These are phyloP conservation scores for Atlantisia rogersi DNA, from an alignment of 2,113 vertebrate species.

Conservation along the genomic window DNA sequence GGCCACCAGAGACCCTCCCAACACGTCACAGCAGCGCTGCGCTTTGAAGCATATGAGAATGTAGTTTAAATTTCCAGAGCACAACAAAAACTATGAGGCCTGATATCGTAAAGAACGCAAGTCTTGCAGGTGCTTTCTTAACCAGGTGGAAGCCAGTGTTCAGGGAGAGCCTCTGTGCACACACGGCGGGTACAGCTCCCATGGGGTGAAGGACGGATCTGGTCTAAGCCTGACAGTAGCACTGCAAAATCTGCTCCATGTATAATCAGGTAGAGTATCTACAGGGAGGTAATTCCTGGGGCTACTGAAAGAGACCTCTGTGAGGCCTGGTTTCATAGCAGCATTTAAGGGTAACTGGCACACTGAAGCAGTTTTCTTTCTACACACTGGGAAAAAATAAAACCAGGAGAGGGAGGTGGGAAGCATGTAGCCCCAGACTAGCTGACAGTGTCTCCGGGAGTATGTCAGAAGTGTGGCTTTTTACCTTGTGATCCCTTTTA, in stretches of 20 bases:
- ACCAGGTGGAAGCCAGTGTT: background rate
- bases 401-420: background rate
- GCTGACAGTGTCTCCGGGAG: background rate
- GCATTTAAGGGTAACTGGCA: slow-evolving; percentile 27
- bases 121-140: background rate
- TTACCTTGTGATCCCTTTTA: slow-evolving; percentile 37
- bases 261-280: background rate
- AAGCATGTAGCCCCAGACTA: background rate
- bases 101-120: background rate
- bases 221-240: background rate
- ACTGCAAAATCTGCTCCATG: background rate
- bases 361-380: slow-evolving; percentile 34
- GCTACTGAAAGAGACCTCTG: background rate
- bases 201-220: background rate
- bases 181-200: background rate
- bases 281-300: background rate
- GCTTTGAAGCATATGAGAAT: background rate
- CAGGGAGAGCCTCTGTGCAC: background rate
- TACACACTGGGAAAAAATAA: background rate
- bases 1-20: background rate
- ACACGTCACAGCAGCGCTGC: background rate
- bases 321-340: slow-evolving; percentile 42
- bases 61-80: too few species aligned
- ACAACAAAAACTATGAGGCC: background rate
- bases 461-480: background rate